Conservation (phyloP, 2,113 vertebrate species). For the Thymallus thymallus region DNA sequence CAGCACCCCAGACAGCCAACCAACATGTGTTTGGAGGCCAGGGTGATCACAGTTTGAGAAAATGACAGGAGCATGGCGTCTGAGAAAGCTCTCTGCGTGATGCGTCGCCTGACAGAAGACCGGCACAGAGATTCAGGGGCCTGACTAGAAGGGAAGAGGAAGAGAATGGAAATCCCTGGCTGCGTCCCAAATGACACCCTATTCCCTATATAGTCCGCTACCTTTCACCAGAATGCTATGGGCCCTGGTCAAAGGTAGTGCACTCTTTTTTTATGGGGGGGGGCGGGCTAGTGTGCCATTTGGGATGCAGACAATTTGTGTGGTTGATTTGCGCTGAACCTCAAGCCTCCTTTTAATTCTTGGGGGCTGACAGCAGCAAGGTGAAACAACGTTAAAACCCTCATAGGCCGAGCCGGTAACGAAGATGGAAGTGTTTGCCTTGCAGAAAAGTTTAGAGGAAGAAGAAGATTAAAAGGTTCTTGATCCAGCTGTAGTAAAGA, state of each 20-base stretch:
- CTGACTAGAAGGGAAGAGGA: background rate
- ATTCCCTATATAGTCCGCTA: too few species aligned
- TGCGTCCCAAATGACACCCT: too few species aligned
- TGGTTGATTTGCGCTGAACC: slow-evolving; percentile 2
- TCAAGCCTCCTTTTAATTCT: slow-evolving; percentile 35
- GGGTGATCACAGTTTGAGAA: slow-evolving; percentile 32
- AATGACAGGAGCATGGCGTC: slow-evolving; percentile 56
- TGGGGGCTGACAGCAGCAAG: slow-evolving; percentile 49
- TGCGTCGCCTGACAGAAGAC: slow-evolving; percentile 12
- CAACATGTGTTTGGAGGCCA: slow-evolving; percentile 9
- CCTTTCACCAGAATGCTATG: too few species aligned
- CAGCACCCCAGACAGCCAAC: background rate
- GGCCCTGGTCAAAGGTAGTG: background rate
- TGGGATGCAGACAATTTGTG: slow-evolving; percentile 19
- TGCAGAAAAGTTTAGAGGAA: slow-evolving; percentile 29
- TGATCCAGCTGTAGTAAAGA: background rate
- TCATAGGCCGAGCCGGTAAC: slow-evolving; percentile 33
- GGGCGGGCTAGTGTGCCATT: background rate
- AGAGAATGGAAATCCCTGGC: background rate
- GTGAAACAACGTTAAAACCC: slow-evolving; percentile 1
- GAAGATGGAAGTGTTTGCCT: slow-evolving; percentile 60
- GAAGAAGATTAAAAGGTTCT: background rate
- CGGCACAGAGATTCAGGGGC: background rate
- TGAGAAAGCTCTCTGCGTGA: background rate
- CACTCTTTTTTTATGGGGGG: too few species aligned